phyloP scores from a whole-genome alignment of 2,113 vertebrate genomes.

The Condylura cristata region DNA sequence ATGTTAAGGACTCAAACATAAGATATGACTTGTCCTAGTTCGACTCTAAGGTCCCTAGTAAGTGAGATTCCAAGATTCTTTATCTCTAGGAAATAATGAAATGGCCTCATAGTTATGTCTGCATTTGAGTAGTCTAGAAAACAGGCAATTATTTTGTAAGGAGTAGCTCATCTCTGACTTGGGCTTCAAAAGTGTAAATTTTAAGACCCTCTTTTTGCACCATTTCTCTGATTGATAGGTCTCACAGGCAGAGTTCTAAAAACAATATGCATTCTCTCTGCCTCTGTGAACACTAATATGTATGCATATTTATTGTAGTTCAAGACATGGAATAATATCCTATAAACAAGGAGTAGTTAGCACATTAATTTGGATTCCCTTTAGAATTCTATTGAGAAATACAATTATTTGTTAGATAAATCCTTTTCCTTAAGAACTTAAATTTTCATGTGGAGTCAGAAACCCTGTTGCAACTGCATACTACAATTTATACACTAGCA shows the following conservation, averaged over 20 bases:
- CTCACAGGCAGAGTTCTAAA: neutral
- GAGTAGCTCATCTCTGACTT: neutral
- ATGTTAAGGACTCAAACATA: neutral
- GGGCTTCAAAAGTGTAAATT: neutral
- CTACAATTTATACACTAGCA: neutral
- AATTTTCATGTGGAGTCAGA: conserved; percentile 34
- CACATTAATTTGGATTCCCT: conserved; percentile 56
- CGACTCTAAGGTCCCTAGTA: neutral
- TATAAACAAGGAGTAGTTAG: conserved; percentile 37
- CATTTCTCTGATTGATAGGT: conserved; percentile 20
- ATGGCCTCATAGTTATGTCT: neutral
- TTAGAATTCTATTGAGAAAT: conserved; percentile 40
- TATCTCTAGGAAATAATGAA: neutral
- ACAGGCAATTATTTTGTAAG: neutral
- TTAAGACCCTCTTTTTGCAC: neutral
- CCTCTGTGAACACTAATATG: conserved; percentile 36
- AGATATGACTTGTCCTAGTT: neutral
- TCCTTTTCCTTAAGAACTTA: conserved; percentile 1
- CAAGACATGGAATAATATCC: conserved; percentile 31
- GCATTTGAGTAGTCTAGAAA: neutral
- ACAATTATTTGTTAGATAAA: conserved; percentile 60
- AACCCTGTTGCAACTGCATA: neutral
- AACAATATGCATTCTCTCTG: neutral
- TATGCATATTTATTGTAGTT: conserved; percentile 50
- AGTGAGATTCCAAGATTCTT: conserved; percentile 8